A percentile compares a stretch with the other conserved stretches of the same genome.
These are phyloP conservation scores for Vanessa tameamea DNA, from an alignment of 1,140 invertebrate species.

Conservation along the genomic window DNA sequence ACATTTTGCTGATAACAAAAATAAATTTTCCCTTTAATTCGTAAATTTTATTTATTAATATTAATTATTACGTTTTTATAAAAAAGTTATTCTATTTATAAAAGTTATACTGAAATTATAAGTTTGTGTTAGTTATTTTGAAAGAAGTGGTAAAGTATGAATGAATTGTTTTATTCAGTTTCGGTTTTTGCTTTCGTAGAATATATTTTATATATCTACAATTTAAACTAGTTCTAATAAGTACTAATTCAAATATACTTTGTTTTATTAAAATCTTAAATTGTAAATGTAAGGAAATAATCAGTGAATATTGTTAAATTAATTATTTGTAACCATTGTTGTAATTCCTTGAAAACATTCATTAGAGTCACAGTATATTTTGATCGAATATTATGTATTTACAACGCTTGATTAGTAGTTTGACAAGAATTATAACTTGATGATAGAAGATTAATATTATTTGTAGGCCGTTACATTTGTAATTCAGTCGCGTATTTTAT, in stretches of 20 bases:
- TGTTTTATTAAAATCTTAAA: no score
- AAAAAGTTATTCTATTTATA: background rate
- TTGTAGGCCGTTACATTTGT: slow-evolving; percentile 11
- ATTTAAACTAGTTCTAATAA: no score
- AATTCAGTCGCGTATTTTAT: slow-evolving; percentile 7
- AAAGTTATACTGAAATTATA: background rate
- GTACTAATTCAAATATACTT: no score
- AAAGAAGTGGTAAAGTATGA: background rate
- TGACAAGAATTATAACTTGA: background rate
- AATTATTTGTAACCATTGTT: no score
- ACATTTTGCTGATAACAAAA: background rate
- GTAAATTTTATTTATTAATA: no score
- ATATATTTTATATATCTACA: no score
- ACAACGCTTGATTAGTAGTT: background rate
- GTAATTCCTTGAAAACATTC: no score
- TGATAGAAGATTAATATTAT: slow-evolving; percentile 12
- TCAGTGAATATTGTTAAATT: no score
- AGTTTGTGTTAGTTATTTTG: background rate
- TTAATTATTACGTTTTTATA: background rate
- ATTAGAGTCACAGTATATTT: no score
- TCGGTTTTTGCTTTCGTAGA: background rate
- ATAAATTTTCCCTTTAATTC: no score
- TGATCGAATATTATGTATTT: no score
- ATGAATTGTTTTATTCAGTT: background rate
- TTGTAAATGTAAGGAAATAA: no score